Percentiles rank a stretch among this genome's conserved stretches.
Evolutionary conservation across 2,888 invertebrate species (phyloP).

Genomic region (Habroteleia sp.): DNA sequence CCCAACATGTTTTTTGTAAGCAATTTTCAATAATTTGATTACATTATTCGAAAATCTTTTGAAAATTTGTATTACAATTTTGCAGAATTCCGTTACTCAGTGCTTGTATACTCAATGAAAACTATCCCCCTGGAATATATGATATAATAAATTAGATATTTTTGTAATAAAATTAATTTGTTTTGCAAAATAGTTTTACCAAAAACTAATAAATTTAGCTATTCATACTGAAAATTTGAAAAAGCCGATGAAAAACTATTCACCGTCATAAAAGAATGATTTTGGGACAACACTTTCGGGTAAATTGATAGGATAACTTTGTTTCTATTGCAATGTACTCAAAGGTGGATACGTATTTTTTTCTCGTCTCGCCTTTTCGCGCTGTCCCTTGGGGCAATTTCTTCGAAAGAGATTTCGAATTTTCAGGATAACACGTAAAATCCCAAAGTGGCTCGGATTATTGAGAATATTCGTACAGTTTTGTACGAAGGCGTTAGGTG

Average conservation of each 20-base stretch:
- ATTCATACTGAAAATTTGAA: constrained; percentile 11
- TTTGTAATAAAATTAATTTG: no score
- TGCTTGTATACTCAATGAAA: no score
- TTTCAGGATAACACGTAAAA: constrained; percentile 63
- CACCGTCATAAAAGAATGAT: constrained; percentile 34
- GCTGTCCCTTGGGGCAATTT: constrained; percentile 54
- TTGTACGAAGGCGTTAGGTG: constrained; percentile 67
- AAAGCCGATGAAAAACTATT: constrained; percentile 11
- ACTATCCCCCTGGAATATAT: no score
- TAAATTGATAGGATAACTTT: constrained; percentile 53
- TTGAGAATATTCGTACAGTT: constrained; percentile 75
- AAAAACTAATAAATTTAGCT: constrained; percentile 1
- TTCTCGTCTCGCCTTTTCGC: constrained; percentile 44
- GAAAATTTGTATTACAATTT: no score
- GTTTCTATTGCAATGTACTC: constrained; percentile 38
- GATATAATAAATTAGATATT: no score
- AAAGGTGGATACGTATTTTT: constrained; percentile 38
- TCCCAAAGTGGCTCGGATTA: constrained; percentile 67
- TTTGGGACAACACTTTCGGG: constrained; percentile 32
- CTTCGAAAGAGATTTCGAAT: constrained; percentile 58
- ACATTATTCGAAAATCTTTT: no score
- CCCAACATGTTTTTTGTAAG: no score
- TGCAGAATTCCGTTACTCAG: no score
- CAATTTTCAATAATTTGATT: no score
- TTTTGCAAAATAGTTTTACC: no score